Evolutionary conservation across 2,888 invertebrate genomes (phyloP).

Genomic region (Parapristionchus giblindavisi): DNA sequence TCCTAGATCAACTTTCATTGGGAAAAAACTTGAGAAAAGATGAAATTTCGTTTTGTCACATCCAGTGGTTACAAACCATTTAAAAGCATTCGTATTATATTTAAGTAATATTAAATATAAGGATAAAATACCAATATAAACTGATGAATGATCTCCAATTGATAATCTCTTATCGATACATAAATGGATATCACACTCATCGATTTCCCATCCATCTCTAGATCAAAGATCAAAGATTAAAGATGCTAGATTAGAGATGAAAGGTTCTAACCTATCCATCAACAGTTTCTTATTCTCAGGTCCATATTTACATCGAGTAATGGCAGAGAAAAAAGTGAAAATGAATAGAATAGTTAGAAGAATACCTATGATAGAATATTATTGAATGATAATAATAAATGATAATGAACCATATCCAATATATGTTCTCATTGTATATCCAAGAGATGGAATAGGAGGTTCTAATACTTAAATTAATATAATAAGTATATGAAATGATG

Average conservation of each 20-base stretch:
- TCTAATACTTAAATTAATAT: not conserved
- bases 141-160: slow-evolving; percentile 5
- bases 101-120: not conserved
- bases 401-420: slow-evolving; percentile 16
- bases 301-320: slow-evolving; percentile 29
- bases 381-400: not conserved
- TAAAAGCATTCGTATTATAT: not conserved
- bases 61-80: not conserved
- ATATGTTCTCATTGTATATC: slow-evolving; percentile 29
- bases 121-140: not conserved
- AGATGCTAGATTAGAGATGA: too few relatives aligned
- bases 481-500: too few relatives aligned
- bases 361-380: not conserved
- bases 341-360: slow-evolving; percentile 16
- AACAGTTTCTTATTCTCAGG: slow-evolving; percentile 22
- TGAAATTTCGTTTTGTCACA: too few relatives aligned
- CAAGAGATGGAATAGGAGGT: slow-evolving; percentile 16
- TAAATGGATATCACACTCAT: slow-evolving; percentile 22
- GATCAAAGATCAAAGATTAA: not conserved
- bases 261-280: not conserved
- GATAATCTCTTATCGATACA: slow-evolving; percentile 4
- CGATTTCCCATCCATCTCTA: slow-evolving; percentile 32
- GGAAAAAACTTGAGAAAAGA: not conserved
- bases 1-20: not conserved
- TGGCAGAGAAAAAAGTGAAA: slow-evolving; percentile 21